phyloP scores from a whole-genome alignment of 2,113 vertebrate species.

The Picathartes gymnocephalus region DNA sequence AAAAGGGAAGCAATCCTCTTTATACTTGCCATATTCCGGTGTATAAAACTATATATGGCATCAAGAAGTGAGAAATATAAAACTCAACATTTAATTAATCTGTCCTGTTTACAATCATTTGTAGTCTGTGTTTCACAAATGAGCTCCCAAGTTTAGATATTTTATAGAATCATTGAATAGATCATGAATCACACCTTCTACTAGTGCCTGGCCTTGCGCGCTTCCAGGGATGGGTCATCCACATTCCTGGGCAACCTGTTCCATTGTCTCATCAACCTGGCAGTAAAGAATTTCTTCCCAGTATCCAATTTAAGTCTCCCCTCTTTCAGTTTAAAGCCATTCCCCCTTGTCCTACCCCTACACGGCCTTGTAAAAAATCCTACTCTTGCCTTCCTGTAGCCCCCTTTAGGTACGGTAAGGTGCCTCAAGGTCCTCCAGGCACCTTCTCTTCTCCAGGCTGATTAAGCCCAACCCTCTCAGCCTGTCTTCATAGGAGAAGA shows the following conservation, averaged over 20 bases:
- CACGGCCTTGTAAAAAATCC: background rate
- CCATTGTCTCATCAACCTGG: background rate
- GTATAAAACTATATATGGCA: background rate
- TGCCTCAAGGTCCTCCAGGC: background rate
- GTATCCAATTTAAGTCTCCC: background rate
- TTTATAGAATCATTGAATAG: background rate
- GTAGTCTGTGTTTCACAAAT: background rate
- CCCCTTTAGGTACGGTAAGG: background rate
- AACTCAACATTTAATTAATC: background rate
- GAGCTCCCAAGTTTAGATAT: background rate
- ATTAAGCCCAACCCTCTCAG: background rate
- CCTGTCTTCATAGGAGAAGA: background rate
- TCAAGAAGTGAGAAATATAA: background rate
- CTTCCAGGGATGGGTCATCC: background rate
- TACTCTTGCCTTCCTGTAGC: background rate
- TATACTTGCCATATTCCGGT: background rate
- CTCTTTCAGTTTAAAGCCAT: background rate
- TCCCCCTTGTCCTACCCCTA: background rate
- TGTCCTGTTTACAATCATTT: background rate
- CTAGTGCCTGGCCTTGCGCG: background rate
- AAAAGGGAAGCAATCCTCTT: background rate
- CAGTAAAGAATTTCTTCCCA: background rate
- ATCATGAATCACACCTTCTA: background rate
- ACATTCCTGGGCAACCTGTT: background rate
- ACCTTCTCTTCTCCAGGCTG: background rate